phyloP scores from a whole-genome alignment of 2,888 invertebrate genomes.

The Sthenelais limicola region DNA sequence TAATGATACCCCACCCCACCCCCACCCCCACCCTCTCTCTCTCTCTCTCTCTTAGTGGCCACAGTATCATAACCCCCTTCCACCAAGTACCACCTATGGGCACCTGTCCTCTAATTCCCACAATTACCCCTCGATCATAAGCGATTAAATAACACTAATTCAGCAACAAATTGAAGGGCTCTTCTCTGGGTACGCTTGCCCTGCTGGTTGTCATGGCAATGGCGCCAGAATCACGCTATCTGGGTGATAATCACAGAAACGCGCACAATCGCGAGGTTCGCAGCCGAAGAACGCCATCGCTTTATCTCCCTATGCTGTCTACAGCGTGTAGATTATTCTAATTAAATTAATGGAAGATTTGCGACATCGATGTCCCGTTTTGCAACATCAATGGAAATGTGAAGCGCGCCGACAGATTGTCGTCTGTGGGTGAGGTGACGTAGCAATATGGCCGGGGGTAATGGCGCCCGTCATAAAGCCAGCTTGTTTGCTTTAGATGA shows the following conservation, averaged over 20 bases:
- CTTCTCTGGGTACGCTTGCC: neutral
- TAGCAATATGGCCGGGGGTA: too few species aligned
- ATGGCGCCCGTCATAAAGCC: too few species aligned
- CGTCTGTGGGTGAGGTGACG: too few species aligned
- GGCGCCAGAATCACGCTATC: constrained; percentile 21
- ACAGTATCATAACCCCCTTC: neutral
- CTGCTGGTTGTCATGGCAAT: neutral
- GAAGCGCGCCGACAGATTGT: too few species aligned
- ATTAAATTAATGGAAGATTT: constrained; percentile 20
- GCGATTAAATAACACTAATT: constrained; percentile 33
- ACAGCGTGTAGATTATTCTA: neutral
- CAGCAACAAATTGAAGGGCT: neutral
- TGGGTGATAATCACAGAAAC: constrained; percentile 5
- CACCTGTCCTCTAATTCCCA: constrained; percentile 3
- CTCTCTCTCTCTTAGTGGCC: neutral
- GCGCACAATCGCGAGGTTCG: neutral
- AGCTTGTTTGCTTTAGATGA: too few species aligned
- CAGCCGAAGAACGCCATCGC: neutral
- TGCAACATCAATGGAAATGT: too few species aligned
- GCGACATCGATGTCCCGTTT: too few species aligned
- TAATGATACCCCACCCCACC: neutral
- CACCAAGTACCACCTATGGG: neutral
- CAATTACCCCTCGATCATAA: constrained; percentile 26
- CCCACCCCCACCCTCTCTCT: neutral
- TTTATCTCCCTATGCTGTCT: neutral